Evolutionary conservation across 2,888 invertebrate genomes (phyloP).

Genomic region (Caenorhabditis drosophilae): DNA sequence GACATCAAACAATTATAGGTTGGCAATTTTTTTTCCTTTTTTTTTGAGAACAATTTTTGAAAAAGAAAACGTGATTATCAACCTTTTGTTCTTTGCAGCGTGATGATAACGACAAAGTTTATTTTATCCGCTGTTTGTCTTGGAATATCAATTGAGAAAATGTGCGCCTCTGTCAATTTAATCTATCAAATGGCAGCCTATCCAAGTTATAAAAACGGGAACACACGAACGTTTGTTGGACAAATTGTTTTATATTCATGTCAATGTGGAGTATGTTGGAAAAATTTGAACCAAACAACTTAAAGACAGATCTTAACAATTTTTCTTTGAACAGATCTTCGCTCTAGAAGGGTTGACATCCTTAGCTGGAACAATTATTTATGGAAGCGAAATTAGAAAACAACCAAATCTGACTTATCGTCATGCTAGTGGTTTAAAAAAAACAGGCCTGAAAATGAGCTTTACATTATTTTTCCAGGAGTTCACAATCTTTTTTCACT

Average conservation of each 20-base stretch:
- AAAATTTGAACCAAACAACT: not conserved
- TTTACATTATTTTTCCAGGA: too few relatives aligned
- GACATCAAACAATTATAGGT: slow-evolving; percentile 57
- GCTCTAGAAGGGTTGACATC: slow-evolving; percentile 53
- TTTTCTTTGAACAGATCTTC: slow-evolving; percentile 29
- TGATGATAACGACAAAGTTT: slow-evolving; percentile 56
- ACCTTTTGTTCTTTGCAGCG: slow-evolving; percentile 37
- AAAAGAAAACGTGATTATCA: not conserved
- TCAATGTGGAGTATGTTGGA: slow-evolving; percentile 55
- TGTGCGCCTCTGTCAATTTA: slow-evolving; percentile 61
- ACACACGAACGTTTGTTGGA: slow-evolving; percentile 50
- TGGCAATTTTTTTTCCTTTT: slow-evolving; percentile 1
- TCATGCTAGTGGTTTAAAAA: slow-evolving; percentile 39
- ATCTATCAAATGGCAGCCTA: slow-evolving; percentile 64
- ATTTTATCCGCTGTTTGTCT: slow-evolving; percentile 56
- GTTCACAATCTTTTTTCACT: slow-evolving; percentile 61
- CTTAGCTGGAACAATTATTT: slow-evolving; percentile 50
- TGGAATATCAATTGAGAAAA: slow-evolving; percentile 62
- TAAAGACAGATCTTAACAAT: not conserved
- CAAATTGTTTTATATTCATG: slow-evolving; percentile 63
- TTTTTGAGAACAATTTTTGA: not conserved
- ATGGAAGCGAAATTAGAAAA: slow-evolving; percentile 48
- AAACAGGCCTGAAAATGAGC: too few relatives aligned
- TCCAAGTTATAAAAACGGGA: slow-evolving; percentile 49
- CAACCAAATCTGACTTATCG: slow-evolving; percentile 46